phyloP scores from a whole-genome alignment of 2,113 vertebrate species.

The Perccottus glenii region DNA sequence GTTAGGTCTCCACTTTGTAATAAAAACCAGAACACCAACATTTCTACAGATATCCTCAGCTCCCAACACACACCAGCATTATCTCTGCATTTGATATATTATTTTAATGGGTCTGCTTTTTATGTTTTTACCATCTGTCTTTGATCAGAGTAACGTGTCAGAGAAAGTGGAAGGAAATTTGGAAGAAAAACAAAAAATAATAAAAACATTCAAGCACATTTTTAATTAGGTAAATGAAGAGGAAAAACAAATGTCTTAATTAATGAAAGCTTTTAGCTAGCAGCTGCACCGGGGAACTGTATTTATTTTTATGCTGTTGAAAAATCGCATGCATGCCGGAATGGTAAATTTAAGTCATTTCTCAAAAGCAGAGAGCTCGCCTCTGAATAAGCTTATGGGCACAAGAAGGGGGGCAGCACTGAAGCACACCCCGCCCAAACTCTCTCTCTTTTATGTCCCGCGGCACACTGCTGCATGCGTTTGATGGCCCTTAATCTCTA shows the following conservation, averaged over 20 bases:
- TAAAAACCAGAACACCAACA: slow-evolving; percentile 11
- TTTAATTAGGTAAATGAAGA: slow-evolving; percentile 75
- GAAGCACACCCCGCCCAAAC: slow-evolving; percentile 37
- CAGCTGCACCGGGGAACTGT: slow-evolving; percentile 75
- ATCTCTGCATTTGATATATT: neutral
- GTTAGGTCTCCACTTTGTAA: neutral
- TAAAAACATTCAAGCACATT: slow-evolving; percentile 78
- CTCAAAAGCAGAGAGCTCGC: slow-evolving; percentile 63
- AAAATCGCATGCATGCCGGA: slow-evolving; percentile 74
- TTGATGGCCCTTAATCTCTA: slow-evolving; percentile 58
- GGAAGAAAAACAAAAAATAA: slow-evolving; percentile 72
- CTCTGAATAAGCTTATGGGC: slow-evolving; percentile 60
- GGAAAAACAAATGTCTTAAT: slow-evolving; percentile 74
- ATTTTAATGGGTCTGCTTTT: neutral
- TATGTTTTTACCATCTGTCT: slow-evolving; percentile 20
- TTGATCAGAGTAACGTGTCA: slow-evolving; percentile 39
- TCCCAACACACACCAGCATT: slow-evolving; percentile 62
- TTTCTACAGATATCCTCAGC: slow-evolving; percentile 35
- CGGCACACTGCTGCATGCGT: slow-evolving; percentile 76
- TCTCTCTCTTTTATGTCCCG: slow-evolving; percentile 63
- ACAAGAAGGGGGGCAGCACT: slow-evolving; percentile 32
- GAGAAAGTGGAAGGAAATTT: slow-evolving; percentile 75
- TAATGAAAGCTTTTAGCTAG: slow-evolving; percentile 79
- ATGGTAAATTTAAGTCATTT: slow-evolving; percentile 70
- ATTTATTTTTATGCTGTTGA: slow-evolving; percentile 49